Percentiles rank a stretch among this genome's conserved stretches.
Evolutionary conservation across 2,797 vertebrate species (phyloP).

Genomic region (Parauchenoglanis ngamensis): DNA sequence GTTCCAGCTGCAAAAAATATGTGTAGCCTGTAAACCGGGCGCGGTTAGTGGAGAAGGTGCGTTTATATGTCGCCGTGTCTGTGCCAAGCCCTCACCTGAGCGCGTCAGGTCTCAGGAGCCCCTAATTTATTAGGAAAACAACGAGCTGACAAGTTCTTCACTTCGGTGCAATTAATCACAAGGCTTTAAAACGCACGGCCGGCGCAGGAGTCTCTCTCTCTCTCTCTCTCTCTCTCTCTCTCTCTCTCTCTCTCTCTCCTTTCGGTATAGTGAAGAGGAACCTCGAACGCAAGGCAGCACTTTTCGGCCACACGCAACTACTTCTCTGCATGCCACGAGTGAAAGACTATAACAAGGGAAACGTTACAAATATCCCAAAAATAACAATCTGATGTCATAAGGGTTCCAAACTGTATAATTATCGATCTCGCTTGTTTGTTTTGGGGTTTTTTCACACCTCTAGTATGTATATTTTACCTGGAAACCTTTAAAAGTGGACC

Average conservation of each 20-base stretch:
- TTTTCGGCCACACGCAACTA: constrained; percentile 46
- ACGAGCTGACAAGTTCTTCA: constrained; percentile 68
- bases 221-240: constrained; percentile 52
- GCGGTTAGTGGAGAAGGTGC: constrained; percentile 60
- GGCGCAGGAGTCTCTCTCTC: constrained; percentile 51
- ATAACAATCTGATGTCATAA: neutral
- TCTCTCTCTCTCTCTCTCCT: constrained; percentile 54
- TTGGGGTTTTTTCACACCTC: too few species aligned
- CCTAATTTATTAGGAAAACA: constrained; percentile 73
- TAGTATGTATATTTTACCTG: neutral
- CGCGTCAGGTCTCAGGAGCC: constrained; percentile 69
- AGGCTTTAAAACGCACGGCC: constrained; percentile 60
- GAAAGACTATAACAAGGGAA: constrained; percentile 13
- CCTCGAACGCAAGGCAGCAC: constrained; percentile 69
- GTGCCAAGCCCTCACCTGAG: constrained; percentile 67
- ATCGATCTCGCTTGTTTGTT: neutral
- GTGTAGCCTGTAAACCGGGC: constrained; percentile 55
- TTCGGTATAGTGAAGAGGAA: constrained; percentile 56
- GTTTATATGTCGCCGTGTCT: constrained; percentile 51
- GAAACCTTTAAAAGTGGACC: neutral
- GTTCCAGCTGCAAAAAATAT: constrained; percentile 55
- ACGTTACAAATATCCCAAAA: neutral
- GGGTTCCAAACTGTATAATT: neutral
- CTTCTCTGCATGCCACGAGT: constrained; percentile 34
- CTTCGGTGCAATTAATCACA: constrained; percentile 75